Evolutionary conservation across 2,113 vertebrate species (phyloP).

Genomic region (Chaenocephalus aceratus): DNA sequence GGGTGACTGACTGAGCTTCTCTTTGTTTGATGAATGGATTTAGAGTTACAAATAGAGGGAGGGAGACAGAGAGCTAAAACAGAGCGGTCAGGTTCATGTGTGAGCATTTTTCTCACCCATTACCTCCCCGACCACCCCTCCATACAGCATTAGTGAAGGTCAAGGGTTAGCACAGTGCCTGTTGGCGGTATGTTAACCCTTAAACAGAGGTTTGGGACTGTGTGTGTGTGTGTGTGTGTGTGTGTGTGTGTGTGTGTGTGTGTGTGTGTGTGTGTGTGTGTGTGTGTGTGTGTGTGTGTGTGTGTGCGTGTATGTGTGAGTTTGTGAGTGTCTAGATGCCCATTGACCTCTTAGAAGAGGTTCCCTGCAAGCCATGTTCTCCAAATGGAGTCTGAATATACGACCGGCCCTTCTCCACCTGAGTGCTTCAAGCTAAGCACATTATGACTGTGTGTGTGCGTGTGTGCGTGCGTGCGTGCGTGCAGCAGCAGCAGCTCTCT

Average conservation of each 20-base stretch:
- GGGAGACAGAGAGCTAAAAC: constrained; percentile 5
- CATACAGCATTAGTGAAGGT: constrained; percentile 63
- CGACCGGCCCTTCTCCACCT: constrained; percentile 5
- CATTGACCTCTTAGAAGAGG: constrained; percentile 36
- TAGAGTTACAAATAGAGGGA: neutral
- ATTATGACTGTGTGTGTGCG: neutral
- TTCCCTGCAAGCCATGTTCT: constrained; percentile 34
- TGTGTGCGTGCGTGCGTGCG: constrained; percentile 9
- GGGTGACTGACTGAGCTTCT: constrained; percentile 7
- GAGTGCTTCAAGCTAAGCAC: neutral
- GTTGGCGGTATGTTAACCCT: constrained; percentile 60
- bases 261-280: constrained; percentile 28
- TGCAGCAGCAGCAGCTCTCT: neutral
- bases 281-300: constrained; percentile 13
- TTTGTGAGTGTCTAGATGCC: neutral
- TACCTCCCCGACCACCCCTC: constrained; percentile 39
- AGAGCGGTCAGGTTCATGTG: constrained; percentile 66
- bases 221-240: constrained; percentile 20
- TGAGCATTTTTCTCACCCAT: constrained; percentile 69
- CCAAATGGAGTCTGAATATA: constrained; percentile 56
- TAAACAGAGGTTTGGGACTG: constrained; percentile 28
- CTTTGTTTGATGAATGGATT: constrained; percentile 41
- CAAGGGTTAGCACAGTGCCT: constrained; percentile 52
- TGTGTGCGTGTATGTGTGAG: neutral
- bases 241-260: constrained; percentile 22